Base-by-base conservation (phyloP, 2,797 vertebrate species). In the Antennarius maculatus region DNA sequence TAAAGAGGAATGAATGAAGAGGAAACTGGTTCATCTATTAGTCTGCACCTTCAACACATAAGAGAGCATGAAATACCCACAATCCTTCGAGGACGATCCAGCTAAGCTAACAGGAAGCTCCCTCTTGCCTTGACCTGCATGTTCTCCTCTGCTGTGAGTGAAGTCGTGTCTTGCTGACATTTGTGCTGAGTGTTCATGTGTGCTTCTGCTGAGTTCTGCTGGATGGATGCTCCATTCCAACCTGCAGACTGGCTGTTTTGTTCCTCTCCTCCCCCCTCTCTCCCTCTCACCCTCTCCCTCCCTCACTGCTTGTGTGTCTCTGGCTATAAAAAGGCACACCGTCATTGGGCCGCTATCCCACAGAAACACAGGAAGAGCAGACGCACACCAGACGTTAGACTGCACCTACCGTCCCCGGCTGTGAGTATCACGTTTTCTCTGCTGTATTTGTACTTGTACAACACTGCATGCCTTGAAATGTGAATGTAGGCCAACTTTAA, bases 121-220 rank as follows among this genome's bases (percentile, higher is more conserved):
- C 2, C 37, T 2, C 6, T 11, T 39, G 37, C 37, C 37, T 39
- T 39, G 10, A 15, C 4, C 15, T 60, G 59, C 34, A 49, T 42
- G 54, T 66, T 52, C 69, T 51, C 13, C 58, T 17, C 4, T 17
- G 11, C 28, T 18, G 46, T 14, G 61, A 54, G 1, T 37, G 34
- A 45, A 45, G 34, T 67, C 66, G 51, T 45, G 50, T 62, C 49
- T 31, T 1, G 27, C 27, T 15, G 49, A 51, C 34, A 53, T 77
- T 85, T 75, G 47, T 86, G 80, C 87, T 81, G 86, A 87, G 69
- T 63, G 66, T 74, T 15, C 49, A 55, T 76, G 66, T 42, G 54
- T 61, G 60, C 29, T 69, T 83, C 64, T 83, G 79, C 80, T 83
- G 74, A 74, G 72, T 59, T 59, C 48, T 29, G 59, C 75, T 71